Percentiles rank a stretch among this genome's conserved stretches.
Conservation (phyloP, 2,797 vertebrate genomes). For the Antrozous pallidus region DNA sequence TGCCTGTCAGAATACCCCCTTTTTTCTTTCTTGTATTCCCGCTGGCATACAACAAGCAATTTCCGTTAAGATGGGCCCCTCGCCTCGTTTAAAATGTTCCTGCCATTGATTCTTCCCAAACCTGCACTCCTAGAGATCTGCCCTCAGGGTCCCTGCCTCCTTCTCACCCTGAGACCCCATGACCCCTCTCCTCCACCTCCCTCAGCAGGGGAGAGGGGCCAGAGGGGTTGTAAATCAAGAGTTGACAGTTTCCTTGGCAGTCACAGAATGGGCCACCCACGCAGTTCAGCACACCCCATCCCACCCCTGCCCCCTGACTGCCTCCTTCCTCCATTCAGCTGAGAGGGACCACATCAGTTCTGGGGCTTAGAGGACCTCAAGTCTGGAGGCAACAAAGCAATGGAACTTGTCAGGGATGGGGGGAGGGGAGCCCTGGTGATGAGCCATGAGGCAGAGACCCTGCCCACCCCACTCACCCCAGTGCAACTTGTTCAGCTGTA, state of each 20-base stretch:
- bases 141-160: conserved; percentile 34
- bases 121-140: background rate
- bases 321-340: background rate
- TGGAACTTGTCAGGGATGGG: background rate
- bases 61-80: background rate
- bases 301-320: background rate
- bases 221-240: conserved; percentile 65
- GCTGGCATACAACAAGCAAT: background rate
- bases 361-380: background rate
- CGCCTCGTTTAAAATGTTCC: background rate
- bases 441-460: background rate
- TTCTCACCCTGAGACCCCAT: conserved; percentile 30
- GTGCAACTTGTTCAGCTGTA: background rate
- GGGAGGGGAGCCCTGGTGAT: background rate
- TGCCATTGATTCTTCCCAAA: conserved; percentile 7
- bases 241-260: conserved; percentile 53
- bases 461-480: background rate
- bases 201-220: background rate
- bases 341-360: background rate
- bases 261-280: conserved; percentile 73
- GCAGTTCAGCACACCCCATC: background rate
- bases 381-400: conserved; percentile 14
- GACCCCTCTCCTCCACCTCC: conserved; percentile 36
- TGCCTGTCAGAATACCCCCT: background rate
- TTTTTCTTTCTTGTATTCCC: background rate